Percentiles rank a stretch among this genome's conserved stretches.
Conservation (phyloP, 2,113 vertebrate species). For the Loxodonta africana region DNA sequence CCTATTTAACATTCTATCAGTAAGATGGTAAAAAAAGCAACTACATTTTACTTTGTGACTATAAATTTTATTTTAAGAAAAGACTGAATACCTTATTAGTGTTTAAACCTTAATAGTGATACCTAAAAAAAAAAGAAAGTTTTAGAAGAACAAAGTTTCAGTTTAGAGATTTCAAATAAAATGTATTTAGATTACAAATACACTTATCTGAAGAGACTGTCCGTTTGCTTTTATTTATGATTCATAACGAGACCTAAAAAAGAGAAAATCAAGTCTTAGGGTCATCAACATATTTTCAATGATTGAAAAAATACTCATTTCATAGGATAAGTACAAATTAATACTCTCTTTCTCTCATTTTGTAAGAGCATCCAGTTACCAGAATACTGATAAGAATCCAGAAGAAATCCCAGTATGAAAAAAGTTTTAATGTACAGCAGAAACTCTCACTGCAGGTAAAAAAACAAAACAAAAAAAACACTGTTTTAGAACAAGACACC, state of each 20-base stretch:
- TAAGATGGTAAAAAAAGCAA: no score
- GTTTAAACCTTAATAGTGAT: not conserved
- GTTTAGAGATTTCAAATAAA: conserved; percentile 44
- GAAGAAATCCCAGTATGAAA: conserved; percentile 26
- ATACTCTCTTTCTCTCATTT: not conserved
- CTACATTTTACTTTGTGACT: conserved; percentile 38
- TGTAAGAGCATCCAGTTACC: not conserved
- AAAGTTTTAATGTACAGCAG: not conserved
- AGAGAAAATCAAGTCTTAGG: conserved; percentile 29
- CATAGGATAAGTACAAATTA: not conserved
- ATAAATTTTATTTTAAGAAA: conserved; percentile 54
- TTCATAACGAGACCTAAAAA: conserved; percentile 64
- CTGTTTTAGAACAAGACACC: no score
- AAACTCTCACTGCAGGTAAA: not conserved
- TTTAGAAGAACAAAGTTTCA: conserved; percentile 42
- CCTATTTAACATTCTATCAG: not conserved
- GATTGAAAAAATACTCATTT: not conserved
- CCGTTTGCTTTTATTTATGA: conserved; percentile 43
- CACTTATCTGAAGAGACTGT: conserved; percentile 62
- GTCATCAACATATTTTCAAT: not conserved
- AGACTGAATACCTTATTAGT: conserved; percentile 16
- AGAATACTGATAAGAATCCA: conserved; percentile 11
- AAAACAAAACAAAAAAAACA: not conserved
- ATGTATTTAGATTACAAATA: not conserved
- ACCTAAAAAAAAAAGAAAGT: conserved; percentile 30